Evolutionary conservation across 2,113 vertebrate species (phyloP).

Genomic region (Dipodomys spectabilis): DNA sequence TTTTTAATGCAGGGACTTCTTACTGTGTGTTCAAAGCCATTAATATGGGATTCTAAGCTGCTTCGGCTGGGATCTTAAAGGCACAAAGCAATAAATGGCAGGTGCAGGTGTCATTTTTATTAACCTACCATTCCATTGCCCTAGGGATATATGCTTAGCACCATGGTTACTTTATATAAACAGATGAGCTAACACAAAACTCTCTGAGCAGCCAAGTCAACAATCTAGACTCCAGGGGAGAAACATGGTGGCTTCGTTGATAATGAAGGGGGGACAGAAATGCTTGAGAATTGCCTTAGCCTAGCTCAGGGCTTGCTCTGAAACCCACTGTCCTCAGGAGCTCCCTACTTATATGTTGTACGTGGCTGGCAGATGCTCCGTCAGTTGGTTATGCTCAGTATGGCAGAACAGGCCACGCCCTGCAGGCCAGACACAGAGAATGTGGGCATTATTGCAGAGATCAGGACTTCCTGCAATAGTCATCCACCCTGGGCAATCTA

Average conservation of each 20-base stretch:
- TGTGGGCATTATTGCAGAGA: not conserved
- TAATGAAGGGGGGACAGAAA: not conserved
- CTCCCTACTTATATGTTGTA: not conserved
- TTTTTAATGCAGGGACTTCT: not conserved
- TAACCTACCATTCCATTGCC: constrained; percentile 12
- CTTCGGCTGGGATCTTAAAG: constrained; percentile 20
- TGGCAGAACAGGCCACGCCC: not conserved
- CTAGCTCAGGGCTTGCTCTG: not conserved
- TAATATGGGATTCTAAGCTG: not conserved
- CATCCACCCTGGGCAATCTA: not conserved
- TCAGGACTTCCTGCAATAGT: not conserved
- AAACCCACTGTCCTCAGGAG: not conserved
- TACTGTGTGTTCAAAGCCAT: not conserved
- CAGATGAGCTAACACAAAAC: not conserved
- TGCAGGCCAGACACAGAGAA: not conserved
- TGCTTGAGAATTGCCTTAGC: not conserved
- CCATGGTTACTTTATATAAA: constrained; percentile 31
- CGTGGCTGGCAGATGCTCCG: not conserved
- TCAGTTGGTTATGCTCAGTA: not conserved
- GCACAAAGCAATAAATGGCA: constrained; percentile 3
- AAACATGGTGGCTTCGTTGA: not conserved
- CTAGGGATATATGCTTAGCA: not conserved
- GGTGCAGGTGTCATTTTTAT: not conserved
- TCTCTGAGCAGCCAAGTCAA: not conserved
- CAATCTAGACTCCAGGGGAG: no score